Base-by-base conservation (phyloP, 2,797 vertebrate species). In the Saxicola maurus region DNA sequence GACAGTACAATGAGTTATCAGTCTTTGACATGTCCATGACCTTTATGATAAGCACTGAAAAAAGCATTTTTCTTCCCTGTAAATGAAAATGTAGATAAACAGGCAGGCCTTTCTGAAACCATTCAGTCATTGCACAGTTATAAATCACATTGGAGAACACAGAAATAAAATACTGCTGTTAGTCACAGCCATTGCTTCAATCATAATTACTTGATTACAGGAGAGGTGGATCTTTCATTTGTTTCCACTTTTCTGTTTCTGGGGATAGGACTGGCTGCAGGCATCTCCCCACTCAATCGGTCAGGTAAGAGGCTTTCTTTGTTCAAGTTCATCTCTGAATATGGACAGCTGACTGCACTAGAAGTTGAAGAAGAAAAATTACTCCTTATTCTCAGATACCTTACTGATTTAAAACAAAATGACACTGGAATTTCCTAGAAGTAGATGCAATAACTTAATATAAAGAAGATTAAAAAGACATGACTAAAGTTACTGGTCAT, bases 311-410 rank as follows among this genome's bases (percentile, higher is more conserved):
- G 97, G 20, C 95, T 97, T 59, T 98, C 98, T 93, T 97, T 98
- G 95, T 97, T 98, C 90, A 98, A 90, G 94, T 98, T 98, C 93
- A 98, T 95, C 87, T 98, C 98, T 12, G 98, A 98, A 89, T 98
- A 98, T 0, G 98, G 98, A 89, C 98, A 98, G 91, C 94, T 98
- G 93, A 98, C 94, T 60, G 97, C 97, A 93, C 98, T 98, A 79
- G 75, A 96, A 88, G 65, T 74, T 31, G 60, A 93, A 94, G 56
- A 92, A 94, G n/a, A 95, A 65, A 94, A 91, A 83, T 13, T n/a
- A 12, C 79, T 66, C 40, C 42, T 92, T 96, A 87, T 94, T 60
- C 48, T 62, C 73, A 87, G 30, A 82, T 8, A 75, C 21, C 53
- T 67, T 23, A 72, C 4, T 46, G 51, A 78, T 16, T 65, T 89